These are phyloP conservation scores for Myiotriccus ornatus DNA, from an alignment of 2,797 vertebrate genomes.

Conservation along the genomic window DNA sequence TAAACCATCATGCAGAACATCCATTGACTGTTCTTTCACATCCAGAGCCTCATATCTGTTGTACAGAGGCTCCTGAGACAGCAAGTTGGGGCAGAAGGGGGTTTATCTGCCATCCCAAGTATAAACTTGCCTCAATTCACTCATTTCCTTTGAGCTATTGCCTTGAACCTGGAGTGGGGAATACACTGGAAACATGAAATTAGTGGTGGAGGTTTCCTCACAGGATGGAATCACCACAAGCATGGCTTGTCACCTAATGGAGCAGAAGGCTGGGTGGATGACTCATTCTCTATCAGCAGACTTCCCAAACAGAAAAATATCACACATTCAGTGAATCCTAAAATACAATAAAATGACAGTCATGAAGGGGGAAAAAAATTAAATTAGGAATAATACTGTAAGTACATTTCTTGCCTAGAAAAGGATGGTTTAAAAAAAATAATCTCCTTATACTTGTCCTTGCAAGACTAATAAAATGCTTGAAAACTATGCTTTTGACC, in stretches of 20 bases:
- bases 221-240: not conserved
- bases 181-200: not conserved
- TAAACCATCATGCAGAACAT: not conserved
- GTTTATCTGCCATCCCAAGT: not conserved
- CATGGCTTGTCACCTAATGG: not conserved
- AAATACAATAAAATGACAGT: not conserved
- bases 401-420: not conserved
- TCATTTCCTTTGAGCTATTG: not conserved
- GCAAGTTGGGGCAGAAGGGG: not conserved
- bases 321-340: not conserved
- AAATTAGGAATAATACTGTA: not conserved
- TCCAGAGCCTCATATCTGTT: not conserved
- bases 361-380: not conserved
- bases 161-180: not conserved
- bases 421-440: not conserved
- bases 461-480: not conserved
- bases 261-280: not conserved
- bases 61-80: not conserved
- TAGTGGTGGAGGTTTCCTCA: not conserved
- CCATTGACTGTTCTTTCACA: not conserved
- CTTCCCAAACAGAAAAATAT: not conserved
- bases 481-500: not conserved
- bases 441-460: not conserved
- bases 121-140: not conserved
- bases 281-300: not conserved